Conservation (phyloP, 2,888 invertebrate species). For the Eupsilia transversa region DNA sequence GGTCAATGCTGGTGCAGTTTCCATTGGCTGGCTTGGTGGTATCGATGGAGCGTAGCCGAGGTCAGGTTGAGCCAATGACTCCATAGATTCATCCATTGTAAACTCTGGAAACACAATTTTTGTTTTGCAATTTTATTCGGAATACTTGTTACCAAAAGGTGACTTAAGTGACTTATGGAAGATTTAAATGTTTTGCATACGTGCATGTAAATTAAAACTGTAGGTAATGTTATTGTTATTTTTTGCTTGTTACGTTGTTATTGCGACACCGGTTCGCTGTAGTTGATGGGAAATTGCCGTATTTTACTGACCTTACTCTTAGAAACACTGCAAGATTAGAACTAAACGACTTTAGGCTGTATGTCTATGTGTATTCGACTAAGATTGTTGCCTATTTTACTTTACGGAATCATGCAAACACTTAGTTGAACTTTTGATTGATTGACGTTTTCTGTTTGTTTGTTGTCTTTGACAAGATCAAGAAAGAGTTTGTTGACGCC, state of each 20-base stretch:
- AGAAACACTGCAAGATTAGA: not conserved
- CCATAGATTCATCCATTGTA: constrained; percentile 73
- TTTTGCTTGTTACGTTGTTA: constrained; percentile 23
- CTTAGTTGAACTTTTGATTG: too few species aligned
- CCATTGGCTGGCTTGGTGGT: constrained; percentile 67
- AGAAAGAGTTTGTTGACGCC: too few species aligned
- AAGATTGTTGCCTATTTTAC: not conserved
- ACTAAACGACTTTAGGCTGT: not conserved
- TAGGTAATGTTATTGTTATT: not conserved
- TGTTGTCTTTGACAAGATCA: too few species aligned
- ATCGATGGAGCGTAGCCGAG: constrained; percentile 62
- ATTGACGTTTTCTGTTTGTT: not conserved
- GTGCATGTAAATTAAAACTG: not conserved
- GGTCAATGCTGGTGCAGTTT: constrained; percentile 60
- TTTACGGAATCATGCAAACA: too few species aligned
- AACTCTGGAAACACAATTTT: constrained; percentile 23
- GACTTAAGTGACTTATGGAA: too few species aligned
- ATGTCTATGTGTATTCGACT: too few species aligned
- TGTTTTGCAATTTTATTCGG: not conserved
- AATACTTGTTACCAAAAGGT: not conserved
- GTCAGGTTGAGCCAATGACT: constrained; percentile 70
- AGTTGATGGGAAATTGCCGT: not conserved
- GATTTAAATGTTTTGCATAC: not conserved
- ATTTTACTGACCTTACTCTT: constrained; percentile 27
- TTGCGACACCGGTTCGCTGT: constrained; percentile 22